Evolutionary conservation across 35 echinoderm and acorn worm species (phyloP).

Genomic region (Acanthaster planci): DNA sequence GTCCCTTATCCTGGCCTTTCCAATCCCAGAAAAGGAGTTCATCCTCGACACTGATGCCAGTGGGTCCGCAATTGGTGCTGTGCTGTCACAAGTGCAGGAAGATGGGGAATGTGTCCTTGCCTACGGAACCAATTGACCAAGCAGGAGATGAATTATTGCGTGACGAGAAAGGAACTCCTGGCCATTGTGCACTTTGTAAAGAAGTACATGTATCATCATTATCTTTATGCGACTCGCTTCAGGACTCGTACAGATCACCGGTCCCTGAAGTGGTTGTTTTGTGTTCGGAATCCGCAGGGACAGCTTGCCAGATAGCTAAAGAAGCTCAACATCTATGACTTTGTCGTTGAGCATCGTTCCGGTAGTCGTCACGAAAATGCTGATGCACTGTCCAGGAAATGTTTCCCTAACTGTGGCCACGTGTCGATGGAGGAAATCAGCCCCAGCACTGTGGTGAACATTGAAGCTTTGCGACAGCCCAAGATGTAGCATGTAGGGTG

Average conservation of each 20-base stretch:
- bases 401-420: background rate
- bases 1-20: constrained; percentile 45
- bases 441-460: too few species aligned
- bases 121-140: constrained; percentile 39
- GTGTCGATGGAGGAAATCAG: background rate
- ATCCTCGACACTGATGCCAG: constrained; percentile 67
- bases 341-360: constrained; percentile 50
- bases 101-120: constrained; percentile 57
- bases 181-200: constrained; percentile 49
- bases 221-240: constrained; percentile 52
- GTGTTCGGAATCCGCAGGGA: constrained; percentile 36
- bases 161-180: constrained; percentile 49
- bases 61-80: constrained; percentile 36
- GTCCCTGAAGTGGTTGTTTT: constrained; percentile 41
- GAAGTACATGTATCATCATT: constrained; percentile 63
- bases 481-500: too few species aligned
- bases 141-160: constrained; percentile 59
- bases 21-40: constrained; percentile 6
- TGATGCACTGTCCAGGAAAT: constrained; percentile 46
- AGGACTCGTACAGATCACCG: constrained; percentile 61
- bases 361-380: constrained; percentile 46
- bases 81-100: constrained; percentile 54
- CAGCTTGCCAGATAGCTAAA: constrained; percentile 57
- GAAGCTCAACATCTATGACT: constrained; percentile 48
- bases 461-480: too few species aligned